Evolutionary conservation across 2,113 vertebrate species (phyloP), one percentile per base, ranked within the genome.

Genomic region (Crotalus helleri): DNA sequence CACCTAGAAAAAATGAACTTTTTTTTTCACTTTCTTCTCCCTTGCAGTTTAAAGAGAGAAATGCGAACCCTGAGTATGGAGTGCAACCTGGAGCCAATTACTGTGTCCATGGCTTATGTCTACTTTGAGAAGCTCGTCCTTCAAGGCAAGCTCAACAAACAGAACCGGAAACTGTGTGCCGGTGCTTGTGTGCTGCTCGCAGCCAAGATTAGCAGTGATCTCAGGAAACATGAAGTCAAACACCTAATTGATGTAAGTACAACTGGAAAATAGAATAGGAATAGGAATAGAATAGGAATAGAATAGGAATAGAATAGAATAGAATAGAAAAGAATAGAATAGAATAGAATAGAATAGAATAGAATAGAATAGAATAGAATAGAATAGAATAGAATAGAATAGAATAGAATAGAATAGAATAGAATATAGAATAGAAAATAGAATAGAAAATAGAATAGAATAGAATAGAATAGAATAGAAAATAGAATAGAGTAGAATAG

Each of bases 101-200:
- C 99, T 6, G 97, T 99, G 91, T 98, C 99, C 15, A 99, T 99
- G 99, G 98, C 99, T 8, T 99, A 99, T 0, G 99, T 99, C 81
- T 99, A 99, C 98, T 99, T 99, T 33, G 99, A 99, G 98, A 99
- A 99, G 98, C 97, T 99, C 5, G 98, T 99, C 87, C 98, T 99
- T 55, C 99, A 99, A 97, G 99, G 99, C 49, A 98, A 98, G 86
- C 98, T 99, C 93, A 99, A 99, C 97, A 99, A 99, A 95, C 99
- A 99, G 95, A 99, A 99, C 98, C 99, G 99, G 96, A 99, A 99
- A 97, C 97, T 99, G 97, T 99, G 99, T 1, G 99, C 99, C 0
- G 98, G 99, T 0, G 99, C 99, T 69, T 99, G 99, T 0, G 98
- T 99, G 91, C 97, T 99, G 90, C 97, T 99, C 1, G 99, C 99